Evolutionary conservation across 2,888 invertebrate species (phyloP).

Genomic region (Tuta absoluta): DNA sequence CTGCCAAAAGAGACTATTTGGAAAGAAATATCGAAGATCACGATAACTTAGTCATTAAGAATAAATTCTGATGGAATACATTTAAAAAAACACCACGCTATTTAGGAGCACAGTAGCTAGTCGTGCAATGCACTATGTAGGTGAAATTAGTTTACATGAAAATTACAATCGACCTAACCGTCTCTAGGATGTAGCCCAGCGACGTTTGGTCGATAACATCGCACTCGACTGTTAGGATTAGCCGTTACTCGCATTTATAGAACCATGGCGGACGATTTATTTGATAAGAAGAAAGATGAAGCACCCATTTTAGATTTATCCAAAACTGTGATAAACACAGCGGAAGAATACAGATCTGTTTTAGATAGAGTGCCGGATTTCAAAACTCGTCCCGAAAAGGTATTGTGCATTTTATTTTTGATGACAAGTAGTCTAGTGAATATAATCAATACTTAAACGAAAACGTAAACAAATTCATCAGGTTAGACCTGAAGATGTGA

Average conservation of each 20-base stretch:
- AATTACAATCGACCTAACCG: constrained; percentile 62
- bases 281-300: constrained; percentile 92
- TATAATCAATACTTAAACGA: constrained; percentile 23
- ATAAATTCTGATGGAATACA: constrained; percentile 46
- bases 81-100: constrained; percentile 27
- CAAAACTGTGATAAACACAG: constrained; percentile 87
- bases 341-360: constrained; percentile 91
- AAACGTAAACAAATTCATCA: constrained; percentile 44
- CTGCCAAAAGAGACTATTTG: constrained; percentile 60
- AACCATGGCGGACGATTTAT: constrained; percentile 86
- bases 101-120: constrained; percentile 46
- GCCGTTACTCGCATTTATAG: constrained; percentile 21
- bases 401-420: constrained; percentile 47
- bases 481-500: constrained; percentile 88
- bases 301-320: constrained; percentile 92
- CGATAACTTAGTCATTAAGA: constrained; percentile 52
- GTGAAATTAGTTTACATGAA: constrained; percentile 58
- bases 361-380: constrained; percentile 94
- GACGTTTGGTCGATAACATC: constrained; percentile 61
- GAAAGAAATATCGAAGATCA: constrained; percentile 55
- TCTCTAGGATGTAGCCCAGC: constrained; percentile 47
- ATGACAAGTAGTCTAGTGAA: not conserved
- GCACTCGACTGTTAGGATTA: constrained; percentile 30
- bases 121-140: constrained; percentile 61
- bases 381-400: constrained; percentile 93